These are phyloP conservation scores for Bombus difficillimus DNA, from an alignment of 1,140 invertebrate species.

Conservation along the genomic window DNA sequence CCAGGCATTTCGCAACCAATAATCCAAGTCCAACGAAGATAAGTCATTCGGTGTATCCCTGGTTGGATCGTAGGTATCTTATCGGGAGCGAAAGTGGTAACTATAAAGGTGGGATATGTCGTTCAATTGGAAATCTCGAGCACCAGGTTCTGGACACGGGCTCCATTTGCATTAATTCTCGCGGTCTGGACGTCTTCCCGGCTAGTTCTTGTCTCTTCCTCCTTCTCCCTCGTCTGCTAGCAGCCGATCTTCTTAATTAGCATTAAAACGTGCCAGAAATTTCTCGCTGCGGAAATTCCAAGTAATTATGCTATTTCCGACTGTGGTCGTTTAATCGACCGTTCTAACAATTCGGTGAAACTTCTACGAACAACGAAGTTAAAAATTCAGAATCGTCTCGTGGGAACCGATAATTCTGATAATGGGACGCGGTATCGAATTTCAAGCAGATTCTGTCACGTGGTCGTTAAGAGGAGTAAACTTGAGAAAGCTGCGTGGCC, in stretches of 20 bases:
- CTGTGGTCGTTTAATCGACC: neutral
- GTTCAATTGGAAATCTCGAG: neutral
- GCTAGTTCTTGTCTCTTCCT: neutral
- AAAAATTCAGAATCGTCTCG: neutral
- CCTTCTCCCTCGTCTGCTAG: neutral
- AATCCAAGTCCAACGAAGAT: constrained; percentile 45
- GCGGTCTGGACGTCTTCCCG: neutral
- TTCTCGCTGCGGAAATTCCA: constrained; percentile 28
- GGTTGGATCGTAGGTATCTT: constrained; percentile 32
- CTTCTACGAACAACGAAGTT: neutral
- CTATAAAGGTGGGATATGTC: constrained; percentile 27
- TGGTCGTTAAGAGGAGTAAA: too few relatives aligned
- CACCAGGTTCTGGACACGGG: neutral
- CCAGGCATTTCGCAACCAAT: constrained; percentile 54
- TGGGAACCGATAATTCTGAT: neutral
- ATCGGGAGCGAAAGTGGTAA: constrained; percentile 46
- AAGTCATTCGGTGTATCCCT: constrained; percentile 25
- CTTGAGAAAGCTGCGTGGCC: too few relatives aligned
- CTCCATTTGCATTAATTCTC: constrained; percentile 39
- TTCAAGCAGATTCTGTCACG: too few relatives aligned
- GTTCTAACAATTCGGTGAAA: neutral
- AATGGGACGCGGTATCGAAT: too few relatives aligned
- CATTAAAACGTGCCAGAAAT: constrained; percentile 41
- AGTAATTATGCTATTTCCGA: constrained; percentile 14
- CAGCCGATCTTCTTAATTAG: constrained; percentile 34